A percentile compares a stretch with the other conserved stretches of the same genome.
phyloP scores from a whole-genome alignment of 1,140 invertebrate species.

The Macrobrachium nipponense region DNA sequence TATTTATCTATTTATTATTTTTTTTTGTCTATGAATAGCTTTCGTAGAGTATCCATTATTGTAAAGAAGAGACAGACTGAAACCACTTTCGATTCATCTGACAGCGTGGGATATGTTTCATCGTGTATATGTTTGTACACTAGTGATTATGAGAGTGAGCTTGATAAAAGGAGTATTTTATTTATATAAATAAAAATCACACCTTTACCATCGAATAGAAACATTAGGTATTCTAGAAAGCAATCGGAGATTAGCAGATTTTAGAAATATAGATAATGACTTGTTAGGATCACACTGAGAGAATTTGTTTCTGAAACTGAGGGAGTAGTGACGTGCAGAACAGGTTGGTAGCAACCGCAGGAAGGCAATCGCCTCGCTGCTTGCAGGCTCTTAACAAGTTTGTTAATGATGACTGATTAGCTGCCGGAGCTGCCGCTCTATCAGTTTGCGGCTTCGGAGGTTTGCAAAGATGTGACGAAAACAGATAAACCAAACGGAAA shows the following conservation, averaged over 20 bases:
- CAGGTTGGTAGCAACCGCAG: not conserved
- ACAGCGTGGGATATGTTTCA: not conserved
- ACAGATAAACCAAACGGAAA: too few relatives aligned
- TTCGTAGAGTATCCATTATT: too few relatives aligned
- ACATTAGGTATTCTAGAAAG: too few relatives aligned
- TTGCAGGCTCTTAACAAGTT: not conserved
- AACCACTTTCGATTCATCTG: not conserved
- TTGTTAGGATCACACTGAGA: too few relatives aligned
- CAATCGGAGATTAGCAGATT: too few relatives aligned
- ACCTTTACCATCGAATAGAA: too few relatives aligned
- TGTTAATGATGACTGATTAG: conserved; percentile 22
- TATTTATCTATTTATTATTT: not conserved
- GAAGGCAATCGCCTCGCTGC: conserved; percentile 2
- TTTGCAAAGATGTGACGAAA: not conserved
- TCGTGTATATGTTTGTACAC: not conserved
- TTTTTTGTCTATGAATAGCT: not conserved
- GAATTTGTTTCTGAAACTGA: not conserved
- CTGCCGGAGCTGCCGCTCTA: not conserved
- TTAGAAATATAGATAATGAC: too few relatives aligned
- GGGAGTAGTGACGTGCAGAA: not conserved
- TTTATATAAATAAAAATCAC: too few relatives aligned
- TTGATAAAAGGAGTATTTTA: too few relatives aligned
- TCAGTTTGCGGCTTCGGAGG: not conserved
- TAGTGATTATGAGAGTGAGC: not conserved
- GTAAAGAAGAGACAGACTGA: not conserved